These are phyloP conservation scores for Rhinogobius similis DNA, from an alignment of 2,113 vertebrate species.

Conservation along the genomic window DNA sequence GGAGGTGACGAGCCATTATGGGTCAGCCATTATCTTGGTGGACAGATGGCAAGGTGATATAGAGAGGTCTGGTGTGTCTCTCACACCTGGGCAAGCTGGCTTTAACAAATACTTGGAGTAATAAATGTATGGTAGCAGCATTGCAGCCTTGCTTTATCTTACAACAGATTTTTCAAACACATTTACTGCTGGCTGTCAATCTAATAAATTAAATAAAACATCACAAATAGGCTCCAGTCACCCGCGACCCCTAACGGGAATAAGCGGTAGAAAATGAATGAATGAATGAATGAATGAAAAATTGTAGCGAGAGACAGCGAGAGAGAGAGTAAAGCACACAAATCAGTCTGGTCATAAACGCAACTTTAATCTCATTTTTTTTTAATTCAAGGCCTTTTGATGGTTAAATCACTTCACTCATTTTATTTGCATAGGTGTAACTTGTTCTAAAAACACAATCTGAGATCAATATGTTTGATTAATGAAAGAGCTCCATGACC, in stretches of 20 bases:
- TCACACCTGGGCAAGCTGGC: constrained; percentile 11
- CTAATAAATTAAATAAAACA: neutral
- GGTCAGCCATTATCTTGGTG: constrained; percentile 14
- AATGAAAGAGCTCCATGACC: constrained; percentile 38
- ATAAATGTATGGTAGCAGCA: neutral
- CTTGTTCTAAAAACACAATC: constrained; percentile 1
- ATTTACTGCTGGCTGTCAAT: neutral
- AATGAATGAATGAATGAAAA: too few relatives aligned
- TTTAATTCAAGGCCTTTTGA: neutral
- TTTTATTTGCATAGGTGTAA: neutral
- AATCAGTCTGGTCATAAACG: constrained; percentile 4
- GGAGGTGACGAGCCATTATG: constrained; percentile 33
- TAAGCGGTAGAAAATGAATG: too few relatives aligned
- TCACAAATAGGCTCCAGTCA: too few relatives aligned
- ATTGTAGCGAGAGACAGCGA: too few relatives aligned
- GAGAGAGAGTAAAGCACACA: neutral
- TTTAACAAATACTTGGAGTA: constrained; percentile 24
- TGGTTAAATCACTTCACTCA: neutral
- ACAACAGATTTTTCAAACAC: neutral
- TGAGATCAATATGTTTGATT: constrained; percentile 4
- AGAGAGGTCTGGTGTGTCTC: constrained; percentile 22
- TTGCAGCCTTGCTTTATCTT: neutral
- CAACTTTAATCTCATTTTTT: constrained; percentile 52
- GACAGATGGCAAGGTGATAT: constrained; percentile 52
- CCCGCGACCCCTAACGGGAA: too few relatives aligned